These are phyloP conservation scores for Chunga burmeisteri DNA, from an alignment of 2,113 vertebrate genomes.

Conservation along the genomic window DNA sequence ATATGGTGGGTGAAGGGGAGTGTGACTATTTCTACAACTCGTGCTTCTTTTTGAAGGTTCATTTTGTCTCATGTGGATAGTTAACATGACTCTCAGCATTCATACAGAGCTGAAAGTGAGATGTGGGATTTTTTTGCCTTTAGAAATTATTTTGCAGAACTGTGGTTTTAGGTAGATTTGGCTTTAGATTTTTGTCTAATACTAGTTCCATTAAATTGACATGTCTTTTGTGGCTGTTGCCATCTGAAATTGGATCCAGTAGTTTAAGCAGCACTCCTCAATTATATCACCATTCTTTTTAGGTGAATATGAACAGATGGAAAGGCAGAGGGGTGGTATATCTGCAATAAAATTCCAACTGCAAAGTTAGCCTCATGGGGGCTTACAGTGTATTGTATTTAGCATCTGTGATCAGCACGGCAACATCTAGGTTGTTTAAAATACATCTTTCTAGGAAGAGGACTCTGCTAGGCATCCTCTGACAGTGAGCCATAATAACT, in stretches of 20 bases:
- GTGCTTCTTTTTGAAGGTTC: neutral
- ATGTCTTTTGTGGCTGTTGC: constrained; percentile 17
- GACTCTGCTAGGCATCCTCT: neutral
- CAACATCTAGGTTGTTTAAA: neutral
- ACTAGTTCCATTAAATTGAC: neutral
- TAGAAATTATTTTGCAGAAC: neutral
- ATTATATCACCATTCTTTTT: constrained; percentile 40
- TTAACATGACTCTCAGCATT: neutral
- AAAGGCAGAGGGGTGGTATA: constrained; percentile 40
- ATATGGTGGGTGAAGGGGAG: neutral
- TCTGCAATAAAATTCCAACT: constrained; percentile 70
- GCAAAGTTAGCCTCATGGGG: constrained; percentile 33
- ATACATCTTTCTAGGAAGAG: neutral
- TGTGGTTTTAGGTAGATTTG: neutral
- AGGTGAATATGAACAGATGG: constrained; percentile 64
- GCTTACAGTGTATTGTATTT: neutral
- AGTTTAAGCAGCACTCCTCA: constrained; percentile 34
- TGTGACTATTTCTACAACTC: neutral
- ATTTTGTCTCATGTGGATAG: neutral
- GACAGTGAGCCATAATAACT: neutral
- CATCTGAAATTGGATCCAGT: constrained; percentile 34
- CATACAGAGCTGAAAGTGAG: neutral
- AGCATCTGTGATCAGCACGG: constrained; percentile 11
- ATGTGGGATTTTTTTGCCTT: neutral
- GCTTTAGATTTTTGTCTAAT: constrained; percentile 1